Evolutionary conservation across 1,140 invertebrate genomes (phyloP).

Genomic region (Zaprionus davidi): DNA sequence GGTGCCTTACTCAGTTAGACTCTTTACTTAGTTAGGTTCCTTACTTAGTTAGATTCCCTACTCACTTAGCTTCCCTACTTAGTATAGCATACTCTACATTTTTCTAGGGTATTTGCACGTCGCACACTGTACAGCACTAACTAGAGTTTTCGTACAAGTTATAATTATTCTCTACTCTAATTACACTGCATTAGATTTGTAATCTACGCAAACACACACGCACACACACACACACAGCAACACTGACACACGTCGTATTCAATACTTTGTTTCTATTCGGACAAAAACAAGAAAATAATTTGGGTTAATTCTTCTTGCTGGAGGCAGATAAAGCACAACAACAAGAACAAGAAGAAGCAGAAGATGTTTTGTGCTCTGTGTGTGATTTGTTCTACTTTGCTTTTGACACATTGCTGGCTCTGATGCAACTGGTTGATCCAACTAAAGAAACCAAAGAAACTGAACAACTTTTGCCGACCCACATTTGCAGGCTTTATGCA

Average conservation of each 20-base stretch:
- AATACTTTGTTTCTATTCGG: neutral
- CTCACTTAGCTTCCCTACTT: too few species aligned
- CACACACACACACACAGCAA: neutral
- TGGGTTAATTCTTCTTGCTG: slow-evolving; percentile 9
- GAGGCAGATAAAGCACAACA: neutral
- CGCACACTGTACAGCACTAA: neutral
- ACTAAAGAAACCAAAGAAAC: neutral
- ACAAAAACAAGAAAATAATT: slow-evolving; percentile 7
- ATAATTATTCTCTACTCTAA: slow-evolving; percentile 3
- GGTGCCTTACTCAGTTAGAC: too few species aligned
- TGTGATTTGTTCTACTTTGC: slow-evolving; percentile 5
- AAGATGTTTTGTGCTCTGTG: neutral
- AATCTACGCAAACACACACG: neutral
- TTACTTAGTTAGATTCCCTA: too few species aligned
- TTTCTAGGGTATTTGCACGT: neutral
- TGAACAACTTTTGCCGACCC: neutral
- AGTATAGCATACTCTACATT: too few species aligned
- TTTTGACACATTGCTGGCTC: neutral
- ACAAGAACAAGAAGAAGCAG: too few species aligned
- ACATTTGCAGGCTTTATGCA: neutral
- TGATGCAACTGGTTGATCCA: slow-evolving; percentile 4
- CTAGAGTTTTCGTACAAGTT: neutral
- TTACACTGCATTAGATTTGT: slow-evolving; percentile 5
- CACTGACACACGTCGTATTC: neutral
- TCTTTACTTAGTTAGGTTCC: too few species aligned